Evolutionary conservation across 2,888 invertebrate genomes (phyloP), one percentile per base, ranked within the genome.

Genomic region (Phasia obesa): DNA sequence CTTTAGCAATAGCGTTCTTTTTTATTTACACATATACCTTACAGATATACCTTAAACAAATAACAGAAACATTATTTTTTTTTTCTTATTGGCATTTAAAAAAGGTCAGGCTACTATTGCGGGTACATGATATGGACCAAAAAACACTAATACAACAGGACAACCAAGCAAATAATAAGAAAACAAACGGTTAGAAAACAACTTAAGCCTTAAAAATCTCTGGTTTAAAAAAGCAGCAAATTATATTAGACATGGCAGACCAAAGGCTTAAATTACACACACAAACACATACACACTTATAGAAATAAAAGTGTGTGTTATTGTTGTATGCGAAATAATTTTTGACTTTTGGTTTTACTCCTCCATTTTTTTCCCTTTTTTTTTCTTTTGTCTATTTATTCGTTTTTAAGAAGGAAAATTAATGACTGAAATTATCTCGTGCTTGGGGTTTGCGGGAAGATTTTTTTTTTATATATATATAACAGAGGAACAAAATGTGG

Each of bases 361-460:
- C 23, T 51, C 51, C 4, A 21, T 62, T 27, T 7, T 17, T 51
- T 17, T 51, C 13, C 2, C 5, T 9, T 0, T 23, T 62, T 64
- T 15, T n/a, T 17, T 17, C 9, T 42, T 17, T 53, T 15, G 53
- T 25, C 59, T 4, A 13, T 25, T 75, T 47, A 55, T 51, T 67
- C 53, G 55, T 38, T 81, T 82, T 77, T 51, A 49, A 59, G 59
- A 53, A 70, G 35, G 59, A 65, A 47, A 82, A 78, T 82, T 70
- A 82, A 78, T 78, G 69, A 38, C 57, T 21, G 74, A 78, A 82
- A 78, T 82, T 75, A 74, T 75, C 64, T 59, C 0, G 25, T 57
- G 42, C n/a, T 47, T 42, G 44, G 53, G 77, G 19, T 21, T 74
- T 55, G 62, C n/a, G 60, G 27, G 0, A 13, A 62, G 38, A n/a